These are phyloP conservation scores for Geophilus truncorum DNA, from an alignment of 2,888 invertebrate species.

Conservation along the genomic window DNA sequence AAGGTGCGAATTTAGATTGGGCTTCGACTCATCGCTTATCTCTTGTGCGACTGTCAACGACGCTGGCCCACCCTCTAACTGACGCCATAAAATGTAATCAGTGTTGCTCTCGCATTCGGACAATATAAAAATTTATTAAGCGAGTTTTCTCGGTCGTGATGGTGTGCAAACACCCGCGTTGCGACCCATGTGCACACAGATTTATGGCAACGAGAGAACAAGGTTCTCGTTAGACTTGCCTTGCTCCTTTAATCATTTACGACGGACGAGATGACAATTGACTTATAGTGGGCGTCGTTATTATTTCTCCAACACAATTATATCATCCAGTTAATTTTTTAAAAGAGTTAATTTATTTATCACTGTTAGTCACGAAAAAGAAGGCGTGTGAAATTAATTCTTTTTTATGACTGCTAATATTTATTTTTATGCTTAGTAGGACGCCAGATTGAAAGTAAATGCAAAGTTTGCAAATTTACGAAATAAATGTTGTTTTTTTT, in stretches of 20 bases:
- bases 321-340: not conserved
- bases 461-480: no score
- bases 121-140: not conserved
- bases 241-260: not conserved
- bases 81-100: conserved; percentile 12
- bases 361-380: no score
- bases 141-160: conserved; percentile 15
- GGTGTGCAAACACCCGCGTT: conserved; percentile 1
- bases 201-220: not conserved
- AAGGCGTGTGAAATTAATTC: no score
- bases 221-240: not conserved
- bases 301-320: not conserved
- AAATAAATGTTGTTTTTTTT: no score
- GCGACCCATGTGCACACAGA: not conserved
- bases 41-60: not conserved
- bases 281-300: not conserved
- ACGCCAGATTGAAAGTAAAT: no score
- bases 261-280: not conserved
- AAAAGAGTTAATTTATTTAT: not conserved
- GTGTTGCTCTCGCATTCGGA: not conserved
- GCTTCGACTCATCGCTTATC: not conserved
- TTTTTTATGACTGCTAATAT: no score
- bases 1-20: not conserved
- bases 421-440: no score
- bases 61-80: not conserved